Percentiles rank a stretch among this genome's conserved stretches.
phyloP scores from a whole-genome alignment of 2,797 vertebrate genomes.

The Remorina albescens region DNA sequence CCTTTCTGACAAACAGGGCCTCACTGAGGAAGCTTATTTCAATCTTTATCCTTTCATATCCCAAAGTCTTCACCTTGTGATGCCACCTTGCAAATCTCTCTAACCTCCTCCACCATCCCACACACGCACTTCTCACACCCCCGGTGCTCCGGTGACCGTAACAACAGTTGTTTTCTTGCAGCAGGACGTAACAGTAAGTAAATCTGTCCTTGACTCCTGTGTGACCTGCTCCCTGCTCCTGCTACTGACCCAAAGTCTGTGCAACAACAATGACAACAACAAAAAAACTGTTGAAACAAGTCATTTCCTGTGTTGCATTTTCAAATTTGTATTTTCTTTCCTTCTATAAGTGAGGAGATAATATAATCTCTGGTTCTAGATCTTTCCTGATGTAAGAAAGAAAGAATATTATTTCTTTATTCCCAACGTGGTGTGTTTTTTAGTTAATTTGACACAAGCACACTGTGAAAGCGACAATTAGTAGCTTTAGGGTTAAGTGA shows the following conservation, averaged over 20 bases:
- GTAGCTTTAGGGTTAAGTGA: background rate
- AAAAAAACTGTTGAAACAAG: slow-evolving; percentile 4
- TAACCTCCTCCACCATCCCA: background rate
- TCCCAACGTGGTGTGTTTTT: background rate
- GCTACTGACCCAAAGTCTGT: background rate
- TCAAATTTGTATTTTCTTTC: background rate
- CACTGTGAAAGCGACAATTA: background rate
- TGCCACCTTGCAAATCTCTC: slow-evolving; percentile 20
- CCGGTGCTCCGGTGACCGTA: slow-evolving; percentile 35
- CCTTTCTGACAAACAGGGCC: slow-evolving; percentile 3
- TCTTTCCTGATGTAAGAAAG: background rate
- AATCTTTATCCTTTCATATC: slow-evolving; percentile 43
- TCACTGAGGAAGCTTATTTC: slow-evolving; percentile 46
- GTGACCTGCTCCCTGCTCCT: background rate
- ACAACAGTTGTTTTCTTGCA: slow-evolving; percentile 19
- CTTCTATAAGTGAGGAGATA: background rate
- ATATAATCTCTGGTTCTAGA: background rate
- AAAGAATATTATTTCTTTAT: background rate
- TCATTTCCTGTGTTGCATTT: background rate
- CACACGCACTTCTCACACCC: background rate
- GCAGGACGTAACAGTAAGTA: slow-evolving; percentile 33
- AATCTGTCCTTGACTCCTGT: background rate
- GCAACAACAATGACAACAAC: background rate
- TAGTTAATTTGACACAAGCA: background rate
- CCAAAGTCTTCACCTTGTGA: slow-evolving; percentile 30